Percentiles rank a stretch among this genome's conserved stretches.
Conservation (phyloP, 2,797 vertebrate genomes). For the Takifugu rubripes region DNA sequence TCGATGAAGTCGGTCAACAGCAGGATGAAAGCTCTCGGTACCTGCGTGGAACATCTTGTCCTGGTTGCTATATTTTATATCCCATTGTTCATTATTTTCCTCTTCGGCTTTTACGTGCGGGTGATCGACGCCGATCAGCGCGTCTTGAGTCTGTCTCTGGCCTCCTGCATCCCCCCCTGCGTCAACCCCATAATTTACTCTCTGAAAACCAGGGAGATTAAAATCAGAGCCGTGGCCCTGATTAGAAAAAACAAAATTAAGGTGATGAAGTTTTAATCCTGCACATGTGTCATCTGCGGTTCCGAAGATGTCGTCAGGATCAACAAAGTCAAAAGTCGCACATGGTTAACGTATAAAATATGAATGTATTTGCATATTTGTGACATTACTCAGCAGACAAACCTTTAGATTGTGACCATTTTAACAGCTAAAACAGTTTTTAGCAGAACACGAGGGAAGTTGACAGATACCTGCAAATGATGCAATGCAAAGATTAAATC, state of each 20-base stretch:
- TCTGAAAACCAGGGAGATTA: background rate
- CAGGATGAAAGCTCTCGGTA: slow-evolving; percentile 5
- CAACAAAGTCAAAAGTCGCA: too few relatives aligned
- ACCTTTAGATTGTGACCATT: too few relatives aligned
- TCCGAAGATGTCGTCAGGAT: too few relatives aligned
- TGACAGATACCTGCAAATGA: too few relatives aligned
- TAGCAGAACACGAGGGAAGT: too few relatives aligned
- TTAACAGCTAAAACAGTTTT: too few relatives aligned
- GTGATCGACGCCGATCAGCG: background rate
- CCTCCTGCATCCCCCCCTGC: slow-evolving; percentile 14
- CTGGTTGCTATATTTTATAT: background rate
- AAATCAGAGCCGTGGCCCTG: background rate
- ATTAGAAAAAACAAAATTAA: background rate
- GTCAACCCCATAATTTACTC: background rate
- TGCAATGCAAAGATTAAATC: too few relatives aligned
- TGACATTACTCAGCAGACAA: too few relatives aligned
- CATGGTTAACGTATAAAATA: too few relatives aligned
- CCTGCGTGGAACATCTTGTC: slow-evolving; percentile 8
- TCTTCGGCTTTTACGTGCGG: background rate
- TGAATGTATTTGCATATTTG: too few relatives aligned
- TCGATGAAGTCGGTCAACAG: slow-evolving; percentile 4
- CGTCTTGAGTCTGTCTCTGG: slow-evolving; percentile 5
- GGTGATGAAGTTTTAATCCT: too few relatives aligned
- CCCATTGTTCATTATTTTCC: background rate
- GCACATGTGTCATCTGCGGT: too few relatives aligned